Conservation (phyloP, 92 coral and sea anemone genomes). For the Palythoa grandis region DNA sequence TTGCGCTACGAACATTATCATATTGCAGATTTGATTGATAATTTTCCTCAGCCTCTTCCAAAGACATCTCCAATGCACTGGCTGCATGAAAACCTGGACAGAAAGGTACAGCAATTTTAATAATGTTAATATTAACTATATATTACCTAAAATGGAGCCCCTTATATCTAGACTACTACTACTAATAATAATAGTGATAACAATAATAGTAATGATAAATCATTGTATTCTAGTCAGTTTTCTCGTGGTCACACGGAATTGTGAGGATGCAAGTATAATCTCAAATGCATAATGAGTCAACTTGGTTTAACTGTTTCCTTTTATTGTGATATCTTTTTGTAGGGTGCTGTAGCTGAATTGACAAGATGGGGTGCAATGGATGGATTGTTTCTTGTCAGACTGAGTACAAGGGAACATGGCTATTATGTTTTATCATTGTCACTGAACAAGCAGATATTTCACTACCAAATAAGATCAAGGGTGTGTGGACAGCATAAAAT, state of each 20-base stretch:
- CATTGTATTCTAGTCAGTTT: no score
- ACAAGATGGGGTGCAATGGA: constrained; percentile 86
- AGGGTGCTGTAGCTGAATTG: constrained; percentile 83
- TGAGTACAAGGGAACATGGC: constrained; percentile 94
- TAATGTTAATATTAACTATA: no score
- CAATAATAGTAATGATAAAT: no score
- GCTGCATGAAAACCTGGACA: constrained; percentile 93
- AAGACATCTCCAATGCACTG: constrained; percentile 78
- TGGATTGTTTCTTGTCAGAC: constrained; percentile 90
- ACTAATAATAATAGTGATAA: no score
- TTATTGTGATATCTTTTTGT: background rate
- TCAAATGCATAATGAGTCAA: background rate
- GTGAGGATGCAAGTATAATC: no score
- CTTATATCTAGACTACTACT: no score
- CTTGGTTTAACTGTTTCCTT: background rate
- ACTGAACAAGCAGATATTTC: constrained; percentile 77
- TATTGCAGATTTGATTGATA: constrained; percentile 83
- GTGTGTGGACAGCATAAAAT: constrained; percentile 48
- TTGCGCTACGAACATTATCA: constrained; percentile 77
- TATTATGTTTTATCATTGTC: constrained; percentile 89
- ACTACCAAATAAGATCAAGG: constrained; percentile 90
- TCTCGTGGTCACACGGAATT: no score
- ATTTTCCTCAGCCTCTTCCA: constrained; percentile 78
- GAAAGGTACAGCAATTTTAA: constrained; percentile 71
- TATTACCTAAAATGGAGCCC: no score